Evolutionary conservation across 1,140 invertebrate species (phyloP).

Genomic region (Drosophila insularis): DNA sequence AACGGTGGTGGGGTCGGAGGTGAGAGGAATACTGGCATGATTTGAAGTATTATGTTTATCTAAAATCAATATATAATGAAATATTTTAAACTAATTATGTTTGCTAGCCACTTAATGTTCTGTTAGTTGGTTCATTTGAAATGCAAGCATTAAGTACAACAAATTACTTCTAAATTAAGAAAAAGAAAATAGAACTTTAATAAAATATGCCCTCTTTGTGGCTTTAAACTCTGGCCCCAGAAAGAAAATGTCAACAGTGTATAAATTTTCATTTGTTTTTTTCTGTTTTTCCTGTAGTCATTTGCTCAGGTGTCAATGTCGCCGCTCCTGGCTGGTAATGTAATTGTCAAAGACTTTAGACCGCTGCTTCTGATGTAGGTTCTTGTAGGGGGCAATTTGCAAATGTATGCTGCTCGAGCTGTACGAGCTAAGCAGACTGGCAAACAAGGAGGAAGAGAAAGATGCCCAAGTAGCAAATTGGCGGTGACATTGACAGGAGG

Average conservation of each 20-base stretch:
- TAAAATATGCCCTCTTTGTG: too few species aligned
- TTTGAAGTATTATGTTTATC: background rate
- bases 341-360: constrained; percentile 55
- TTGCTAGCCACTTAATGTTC: too few species aligned
- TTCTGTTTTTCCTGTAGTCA: too few species aligned
- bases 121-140: too few species aligned
- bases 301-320: constrained; percentile 56
- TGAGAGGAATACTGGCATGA: background rate
- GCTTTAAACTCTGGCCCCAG: background rate
- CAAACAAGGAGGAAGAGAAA: background rate
- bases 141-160: too few species aligned
- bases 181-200: too few species aligned
- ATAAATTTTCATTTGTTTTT: background rate
- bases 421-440: constrained; percentile 18
- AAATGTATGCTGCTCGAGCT: constrained; percentile 38
- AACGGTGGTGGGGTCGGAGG: background rate
- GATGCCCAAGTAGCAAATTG: constrained; percentile 65
- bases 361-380: constrained; percentile 38
- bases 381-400: constrained; percentile 60
- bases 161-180: too few species aligned
- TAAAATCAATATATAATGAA: background rate
- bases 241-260: background rate
- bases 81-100: background rate
- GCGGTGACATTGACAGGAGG: constrained; percentile 73
- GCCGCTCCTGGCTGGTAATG: constrained; percentile 34